Conservation (phyloP, 2,113 vertebrate genomes). For the Falcunculus frontatus region DNA sequence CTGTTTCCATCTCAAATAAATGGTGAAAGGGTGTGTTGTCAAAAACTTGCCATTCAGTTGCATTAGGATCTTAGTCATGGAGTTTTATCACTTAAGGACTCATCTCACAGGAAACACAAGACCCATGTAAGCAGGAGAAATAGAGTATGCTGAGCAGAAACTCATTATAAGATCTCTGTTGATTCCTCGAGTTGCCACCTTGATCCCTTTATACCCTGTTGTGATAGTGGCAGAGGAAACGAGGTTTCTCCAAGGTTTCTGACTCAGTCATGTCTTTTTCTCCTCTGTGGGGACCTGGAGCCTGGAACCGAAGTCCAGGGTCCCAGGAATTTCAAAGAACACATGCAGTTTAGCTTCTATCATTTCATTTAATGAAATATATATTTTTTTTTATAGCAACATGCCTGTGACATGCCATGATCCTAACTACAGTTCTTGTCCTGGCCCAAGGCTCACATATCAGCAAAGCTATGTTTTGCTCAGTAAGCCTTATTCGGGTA, state of each 20-base stretch:
- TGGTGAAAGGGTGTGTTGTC: neutral
- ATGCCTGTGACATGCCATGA: neutral
- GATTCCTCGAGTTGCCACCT: neutral
- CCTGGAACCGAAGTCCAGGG: neutral
- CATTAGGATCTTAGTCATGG: neutral
- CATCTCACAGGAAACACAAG: neutral
- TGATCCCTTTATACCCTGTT: neutral
- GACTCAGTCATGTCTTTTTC: neutral
- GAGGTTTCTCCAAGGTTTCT: neutral
- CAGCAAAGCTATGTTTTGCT: neutral
- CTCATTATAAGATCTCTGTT: neutral
- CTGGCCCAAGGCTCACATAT: neutral
- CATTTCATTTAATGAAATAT: neutral
- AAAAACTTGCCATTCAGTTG: neutral
- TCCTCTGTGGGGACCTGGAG: neutral
- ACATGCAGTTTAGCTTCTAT: neutral
- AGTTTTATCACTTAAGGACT: neutral
- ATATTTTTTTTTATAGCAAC: neutral
- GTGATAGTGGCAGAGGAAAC: neutral
- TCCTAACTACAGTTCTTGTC: neutral
- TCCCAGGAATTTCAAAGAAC: neutral
- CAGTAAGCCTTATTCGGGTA: neutral
- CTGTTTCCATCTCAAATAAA: neutral
- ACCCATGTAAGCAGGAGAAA: neutral
- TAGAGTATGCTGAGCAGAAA: neutral